phyloP scores from a whole-genome alignment of 2,113 vertebrate species.

The Oxyura jamaicensis region DNA sequence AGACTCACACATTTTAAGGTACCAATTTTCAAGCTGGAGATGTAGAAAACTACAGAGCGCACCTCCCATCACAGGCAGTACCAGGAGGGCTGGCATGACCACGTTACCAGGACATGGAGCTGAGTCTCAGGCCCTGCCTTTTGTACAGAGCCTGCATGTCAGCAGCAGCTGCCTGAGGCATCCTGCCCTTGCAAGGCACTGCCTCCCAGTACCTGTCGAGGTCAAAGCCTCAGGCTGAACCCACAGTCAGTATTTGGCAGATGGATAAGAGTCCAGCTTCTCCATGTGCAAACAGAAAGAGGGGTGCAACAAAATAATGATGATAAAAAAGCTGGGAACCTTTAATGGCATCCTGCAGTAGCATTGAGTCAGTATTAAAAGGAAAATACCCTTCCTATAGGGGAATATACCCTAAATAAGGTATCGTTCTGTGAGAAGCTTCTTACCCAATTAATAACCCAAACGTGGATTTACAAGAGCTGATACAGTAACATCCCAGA shows the following conservation, averaged over 20 bases:
- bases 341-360: background rate
- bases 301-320: background rate
- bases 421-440: background rate
- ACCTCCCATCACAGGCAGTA: background rate
- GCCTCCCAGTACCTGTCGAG: background rate
- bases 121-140: background rate
- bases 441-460: background rate
- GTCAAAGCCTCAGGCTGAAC: background rate
- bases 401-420: background rate
- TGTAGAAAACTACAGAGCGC: background rate
- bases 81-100: background rate
- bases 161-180: background rate
- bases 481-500: background rate
- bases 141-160: background rate
- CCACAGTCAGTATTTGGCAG: background rate
- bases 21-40: background rate
- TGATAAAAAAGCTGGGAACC: background rate
- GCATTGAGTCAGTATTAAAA: background rate
- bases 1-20: background rate
- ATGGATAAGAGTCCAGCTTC: background rate
- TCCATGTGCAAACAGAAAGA: background rate
- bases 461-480: background rate
- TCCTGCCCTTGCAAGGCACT: background rate
- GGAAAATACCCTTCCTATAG: background rate
- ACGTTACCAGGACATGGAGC: background rate